phyloP scores from a whole-genome alignment of 1,140 invertebrate genomes.

The Epicauta chinensis region DNA sequence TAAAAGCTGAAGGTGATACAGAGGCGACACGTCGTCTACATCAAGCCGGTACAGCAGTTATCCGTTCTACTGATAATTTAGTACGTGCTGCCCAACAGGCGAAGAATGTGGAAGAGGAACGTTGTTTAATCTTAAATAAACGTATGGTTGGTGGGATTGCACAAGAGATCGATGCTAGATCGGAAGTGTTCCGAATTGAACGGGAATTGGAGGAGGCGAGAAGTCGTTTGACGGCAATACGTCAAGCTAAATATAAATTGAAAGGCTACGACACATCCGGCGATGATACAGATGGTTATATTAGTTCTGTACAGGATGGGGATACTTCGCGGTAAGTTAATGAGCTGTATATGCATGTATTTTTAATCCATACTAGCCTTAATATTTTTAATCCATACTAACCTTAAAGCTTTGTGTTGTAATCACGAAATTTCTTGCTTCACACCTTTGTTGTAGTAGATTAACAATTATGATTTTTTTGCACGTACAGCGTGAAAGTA shows the following conservation, averaged over 20 bases:
- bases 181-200: constrained; percentile 88
- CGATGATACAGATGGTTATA: constrained; percentile 40
- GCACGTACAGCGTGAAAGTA: constrained; percentile 31
- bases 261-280: constrained; percentile 44
- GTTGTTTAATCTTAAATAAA: constrained; percentile 80
- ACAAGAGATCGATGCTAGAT: constrained; percentile 83
- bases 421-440: neutral
- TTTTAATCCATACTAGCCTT: constrained; percentile 14
- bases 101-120: constrained; percentile 86
- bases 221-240: constrained; percentile 75
- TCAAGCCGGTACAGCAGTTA: constrained; percentile 94
- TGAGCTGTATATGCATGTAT: neutral
- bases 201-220: constrained; percentile 89
- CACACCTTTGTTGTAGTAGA: neutral
- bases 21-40: constrained; percentile 90
- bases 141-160: constrained; percentile 90
- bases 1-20: constrained; percentile 92
- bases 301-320: constrained; percentile 36
- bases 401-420: too few relatives aligned
- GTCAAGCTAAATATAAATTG: constrained; percentile 77
- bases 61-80: constrained; percentile 94
- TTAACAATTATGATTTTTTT: constrained; percentile 21
- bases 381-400: constrained; percentile 1
- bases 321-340: constrained; percentile 38
- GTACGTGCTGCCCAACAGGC: constrained; percentile 91